Evolutionary conservation across 2,113 vertebrate genomes (phyloP).

Genomic region (Stigmatopora argus): DNA sequence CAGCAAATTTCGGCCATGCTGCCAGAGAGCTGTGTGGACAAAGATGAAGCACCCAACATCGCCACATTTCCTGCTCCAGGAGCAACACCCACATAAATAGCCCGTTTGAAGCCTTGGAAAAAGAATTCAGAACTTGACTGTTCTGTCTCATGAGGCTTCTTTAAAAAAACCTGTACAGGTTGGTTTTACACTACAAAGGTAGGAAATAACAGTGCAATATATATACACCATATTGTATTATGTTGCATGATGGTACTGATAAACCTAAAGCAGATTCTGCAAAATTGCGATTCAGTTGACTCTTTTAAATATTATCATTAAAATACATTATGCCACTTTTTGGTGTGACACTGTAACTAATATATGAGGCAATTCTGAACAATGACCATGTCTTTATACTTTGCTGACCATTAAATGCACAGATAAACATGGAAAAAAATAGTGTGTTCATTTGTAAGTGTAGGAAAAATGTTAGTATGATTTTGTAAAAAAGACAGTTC

Average conservation of each 20-base stretch:
- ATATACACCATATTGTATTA: neutral
- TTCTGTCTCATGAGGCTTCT: constrained; percentile 36
- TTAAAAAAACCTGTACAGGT: neutral
- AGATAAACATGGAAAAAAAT: too few species aligned
- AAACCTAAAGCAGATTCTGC: neutral
- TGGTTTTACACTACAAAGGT: neutral
- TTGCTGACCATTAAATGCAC: too few species aligned
- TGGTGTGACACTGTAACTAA: neutral
- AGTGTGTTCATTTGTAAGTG: too few species aligned
- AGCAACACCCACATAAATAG: constrained; percentile 42
- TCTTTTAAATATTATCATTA: neutral
- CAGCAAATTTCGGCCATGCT: constrained; percentile 18
- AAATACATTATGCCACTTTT: neutral
- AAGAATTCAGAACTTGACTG: constrained; percentile 39
- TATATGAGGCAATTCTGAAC: too few species aligned
- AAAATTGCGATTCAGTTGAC: neutral
- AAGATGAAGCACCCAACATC: constrained; percentile 34
- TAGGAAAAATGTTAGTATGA: too few species aligned
- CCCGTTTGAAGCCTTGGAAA: constrained; percentile 42
- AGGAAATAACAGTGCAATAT: neutral
- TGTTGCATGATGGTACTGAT: neutral
- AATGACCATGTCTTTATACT: too few species aligned
- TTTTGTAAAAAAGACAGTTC: too few species aligned
- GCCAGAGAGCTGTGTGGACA: constrained; percentile 45
- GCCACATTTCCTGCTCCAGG: constrained; percentile 34